Conservation (phyloP, 2,888 invertebrate genomes). For the Leptopilina syphax region DNA sequence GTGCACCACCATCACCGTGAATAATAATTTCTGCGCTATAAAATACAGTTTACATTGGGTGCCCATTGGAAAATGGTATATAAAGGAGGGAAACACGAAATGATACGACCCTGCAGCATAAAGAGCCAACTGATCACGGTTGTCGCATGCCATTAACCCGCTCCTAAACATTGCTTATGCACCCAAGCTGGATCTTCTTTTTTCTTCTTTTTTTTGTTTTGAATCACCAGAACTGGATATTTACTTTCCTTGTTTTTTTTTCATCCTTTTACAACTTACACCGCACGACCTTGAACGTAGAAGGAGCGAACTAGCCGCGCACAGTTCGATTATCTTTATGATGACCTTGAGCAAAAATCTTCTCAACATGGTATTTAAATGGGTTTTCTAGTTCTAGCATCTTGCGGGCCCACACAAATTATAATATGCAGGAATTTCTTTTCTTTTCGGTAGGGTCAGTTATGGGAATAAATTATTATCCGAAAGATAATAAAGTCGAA, state of each 20-base stretch:
- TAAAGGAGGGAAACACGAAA: conserved; percentile 13
- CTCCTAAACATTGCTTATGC: conserved; percentile 38
- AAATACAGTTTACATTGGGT: conserved; percentile 35
- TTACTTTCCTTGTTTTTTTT: conserved; percentile 30
- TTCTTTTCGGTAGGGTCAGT: no score
- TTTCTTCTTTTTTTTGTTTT: background rate
- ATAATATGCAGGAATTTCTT: no score
- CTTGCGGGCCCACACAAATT: no score
- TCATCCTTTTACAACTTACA: conserved; percentile 35
- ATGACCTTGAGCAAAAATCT: conserved; percentile 34
- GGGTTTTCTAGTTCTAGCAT: background rate
- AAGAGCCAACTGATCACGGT: conserved; percentile 44
- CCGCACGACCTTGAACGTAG: conserved; percentile 39
- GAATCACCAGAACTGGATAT: conserved; percentile 24
- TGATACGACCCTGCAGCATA: conserved; percentile 24
- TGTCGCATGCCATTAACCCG: conserved; percentile 48
- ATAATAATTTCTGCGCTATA: conserved; percentile 43
- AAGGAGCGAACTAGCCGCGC: conserved; percentile 34
- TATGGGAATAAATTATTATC: no score
- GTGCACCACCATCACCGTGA: background rate
- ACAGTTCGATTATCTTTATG: conserved; percentile 33
- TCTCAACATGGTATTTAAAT: background rate
- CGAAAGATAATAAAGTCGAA: no score
- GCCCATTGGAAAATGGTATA: conserved; percentile 24
- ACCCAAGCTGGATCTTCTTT: background rate